A percentile compares a stretch with the other conserved stretches of the same genome.
Conservation (phyloP, 1,140 invertebrate species). For the Brachionus manjavacas region DNA sequence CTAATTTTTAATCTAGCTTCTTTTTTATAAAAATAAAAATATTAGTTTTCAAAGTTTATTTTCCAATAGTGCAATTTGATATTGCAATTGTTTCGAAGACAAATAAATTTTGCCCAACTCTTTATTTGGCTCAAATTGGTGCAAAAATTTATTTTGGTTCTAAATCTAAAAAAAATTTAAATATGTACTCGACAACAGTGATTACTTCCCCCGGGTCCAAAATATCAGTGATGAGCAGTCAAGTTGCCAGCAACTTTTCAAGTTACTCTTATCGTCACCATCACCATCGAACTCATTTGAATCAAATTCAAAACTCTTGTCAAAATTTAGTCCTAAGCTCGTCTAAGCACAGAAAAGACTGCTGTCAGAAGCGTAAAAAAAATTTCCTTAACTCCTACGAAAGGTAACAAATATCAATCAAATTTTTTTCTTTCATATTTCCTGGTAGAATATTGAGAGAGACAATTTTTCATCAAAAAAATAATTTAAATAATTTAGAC, state of each 20-base stretch:
- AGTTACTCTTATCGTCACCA: not conserved
- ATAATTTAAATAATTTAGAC: too few species aligned
- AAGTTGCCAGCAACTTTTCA: not conserved
- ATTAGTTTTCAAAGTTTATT: not conserved
- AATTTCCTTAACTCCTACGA: not conserved
- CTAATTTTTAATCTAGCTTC: not conserved
- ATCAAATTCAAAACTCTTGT: constrained; percentile 10
- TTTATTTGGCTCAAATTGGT: not conserved
- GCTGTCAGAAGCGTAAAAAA: constrained; percentile 21
- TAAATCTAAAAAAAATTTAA: not conserved
- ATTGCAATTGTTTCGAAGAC: constrained; percentile 19
- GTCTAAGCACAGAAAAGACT: constrained; percentile 16
- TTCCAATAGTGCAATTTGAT: not conserved
- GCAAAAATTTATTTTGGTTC: not conserved
- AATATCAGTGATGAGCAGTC: not conserved
- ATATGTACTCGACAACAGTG: not conserved
- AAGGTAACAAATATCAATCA: not conserved
- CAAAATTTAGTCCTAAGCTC: not conserved
- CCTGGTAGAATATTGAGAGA: not conserved
- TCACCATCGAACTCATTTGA: not conserved
- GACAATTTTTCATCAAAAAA: not conserved
- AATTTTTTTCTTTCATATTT: not conserved
- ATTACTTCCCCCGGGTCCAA: constrained; percentile 1
- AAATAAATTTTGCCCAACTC: not conserved
- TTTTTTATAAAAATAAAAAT: not conserved